Conservation (phyloP, 2,797 vertebrate species). For the Coracias cyanogaster region DNA sequence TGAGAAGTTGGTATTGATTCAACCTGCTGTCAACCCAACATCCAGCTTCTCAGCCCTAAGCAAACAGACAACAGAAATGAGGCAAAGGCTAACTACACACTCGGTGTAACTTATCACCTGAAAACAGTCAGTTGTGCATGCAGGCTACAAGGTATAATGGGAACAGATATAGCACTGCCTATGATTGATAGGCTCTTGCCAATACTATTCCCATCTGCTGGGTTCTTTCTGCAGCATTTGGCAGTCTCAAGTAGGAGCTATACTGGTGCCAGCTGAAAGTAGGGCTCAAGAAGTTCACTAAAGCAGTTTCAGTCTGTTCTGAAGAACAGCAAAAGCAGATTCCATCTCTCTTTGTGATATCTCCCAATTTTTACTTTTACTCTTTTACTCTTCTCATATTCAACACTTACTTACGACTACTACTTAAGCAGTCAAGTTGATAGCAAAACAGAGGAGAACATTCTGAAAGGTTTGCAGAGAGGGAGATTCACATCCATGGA, state of each 20-base stretch:
- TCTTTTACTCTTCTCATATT: background rate
- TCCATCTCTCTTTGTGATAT: background rate
- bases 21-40: background rate
- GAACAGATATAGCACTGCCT: background rate
- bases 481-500: background rate
- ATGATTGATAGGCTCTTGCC: background rate
- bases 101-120: background rate
- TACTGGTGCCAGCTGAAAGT: background rate
- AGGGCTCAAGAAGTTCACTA: background rate
- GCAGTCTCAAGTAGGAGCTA: background rate
- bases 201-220: background rate
- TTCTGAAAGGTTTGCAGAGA: background rate
- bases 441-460: background rate
- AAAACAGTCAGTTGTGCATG: background rate
- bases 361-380: background rate
- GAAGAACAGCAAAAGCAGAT: background rate
- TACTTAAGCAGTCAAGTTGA: background rate
- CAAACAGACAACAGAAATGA: background rate
- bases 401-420: background rate
- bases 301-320: background rate
- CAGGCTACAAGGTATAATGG: background rate
- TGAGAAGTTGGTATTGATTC: background rate
- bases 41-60: background rate
- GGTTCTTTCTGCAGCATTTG: background rate
- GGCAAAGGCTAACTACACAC: background rate